Conservation (phyloP, 2,888 invertebrate genomes). For the Aleiodes testaceus region DNA sequence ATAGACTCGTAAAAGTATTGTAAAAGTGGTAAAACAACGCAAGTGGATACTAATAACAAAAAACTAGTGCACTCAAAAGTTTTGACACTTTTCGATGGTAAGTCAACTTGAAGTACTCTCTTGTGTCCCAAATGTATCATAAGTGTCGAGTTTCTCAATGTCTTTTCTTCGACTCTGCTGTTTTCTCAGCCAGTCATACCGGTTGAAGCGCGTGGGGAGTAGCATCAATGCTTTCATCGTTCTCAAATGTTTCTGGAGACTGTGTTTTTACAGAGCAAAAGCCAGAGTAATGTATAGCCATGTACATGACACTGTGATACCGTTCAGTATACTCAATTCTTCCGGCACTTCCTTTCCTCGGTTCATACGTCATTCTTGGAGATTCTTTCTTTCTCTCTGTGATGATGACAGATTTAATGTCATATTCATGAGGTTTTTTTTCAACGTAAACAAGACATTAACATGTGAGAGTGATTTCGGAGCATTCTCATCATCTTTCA, state of each 20-base stretch:
- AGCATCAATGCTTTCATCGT: constrained; percentile 23
- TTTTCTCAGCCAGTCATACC: constrained; percentile 50
- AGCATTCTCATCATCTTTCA: not conserved
- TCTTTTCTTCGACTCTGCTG: constrained; percentile 23
- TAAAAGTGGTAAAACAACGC: constrained; percentile 3
- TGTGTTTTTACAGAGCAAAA: constrained; percentile 17
- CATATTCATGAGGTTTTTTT: constrained; percentile 1
- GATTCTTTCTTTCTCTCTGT: constrained; percentile 1
- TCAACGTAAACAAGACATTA: not conserved
- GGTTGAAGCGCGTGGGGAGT: constrained; percentile 40
- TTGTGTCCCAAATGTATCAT: no score
- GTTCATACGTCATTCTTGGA: constrained; percentile 21
- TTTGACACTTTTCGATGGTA: constrained; percentile 19
- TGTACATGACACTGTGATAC: constrained; percentile 51
- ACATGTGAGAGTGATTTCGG: not conserved
- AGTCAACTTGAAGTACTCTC: not conserved
- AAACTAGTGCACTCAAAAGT: not conserved
- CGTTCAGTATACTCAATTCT: constrained; percentile 43
- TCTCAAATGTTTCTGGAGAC: constrained; percentile 10
- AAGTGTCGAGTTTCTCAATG: constrained; percentile 8
- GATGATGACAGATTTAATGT: constrained; percentile 13
- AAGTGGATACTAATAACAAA: constrained; percentile 12
- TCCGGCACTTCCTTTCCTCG: constrained; percentile 36
- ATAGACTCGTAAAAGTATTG: not conserved
- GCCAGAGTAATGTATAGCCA: constrained; percentile 30